Base-by-base conservation (phyloP, 2,888 invertebrate species). In the Hirudinaria manillensis region DNA sequence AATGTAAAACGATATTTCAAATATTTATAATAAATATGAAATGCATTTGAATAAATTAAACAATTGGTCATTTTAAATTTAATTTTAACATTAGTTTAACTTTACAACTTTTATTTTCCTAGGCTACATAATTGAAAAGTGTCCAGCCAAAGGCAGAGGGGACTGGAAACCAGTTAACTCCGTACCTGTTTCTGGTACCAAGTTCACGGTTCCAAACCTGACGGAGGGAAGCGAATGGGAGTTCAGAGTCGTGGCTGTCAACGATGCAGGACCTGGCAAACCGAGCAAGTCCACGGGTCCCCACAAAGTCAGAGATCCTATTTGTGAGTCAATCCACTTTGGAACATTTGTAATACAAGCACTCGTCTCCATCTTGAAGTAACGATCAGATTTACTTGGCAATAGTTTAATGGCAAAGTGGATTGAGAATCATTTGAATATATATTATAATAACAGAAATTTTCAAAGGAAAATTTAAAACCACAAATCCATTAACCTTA, bases 251-350 rank as follows among this genome's bases (percentile, higher is more conserved):
- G 80, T 79, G 72, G 86, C 85, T n/a, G 82, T 86, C 67, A 86
- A 86, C 78, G 85, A 85, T 77, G 85, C 84, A 21, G 86, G 86
- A 16, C 81, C 81, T 13, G 96, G 98, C 72, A 93, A 93, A 85
- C 97, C 98, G 61, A 95, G 95, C 83, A 94, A 93, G 85, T 93
- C 97, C 6, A 94, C 96, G 4, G 82, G 82, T 55, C 81, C 83
- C 16, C 86, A 86, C 78, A 81, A 80, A 68, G 84, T 85, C 76
- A 79, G 83, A 68, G 84, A 85, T 78, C 85, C 83, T 55, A 81
- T 86, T 76, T 84, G 83, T 84, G 80, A 82, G 84, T 82, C 53
- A 19, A 67, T 19, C n/a, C 3, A 29, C 21, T 24, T 24, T 70
- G 51, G 29, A 29, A 70, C 68, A 21, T 65, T 71, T 51, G 1